Evolutionary conservation across 2,113 vertebrate species (phyloP).

Genomic region (Hyperoodon ampullatus): DNA sequence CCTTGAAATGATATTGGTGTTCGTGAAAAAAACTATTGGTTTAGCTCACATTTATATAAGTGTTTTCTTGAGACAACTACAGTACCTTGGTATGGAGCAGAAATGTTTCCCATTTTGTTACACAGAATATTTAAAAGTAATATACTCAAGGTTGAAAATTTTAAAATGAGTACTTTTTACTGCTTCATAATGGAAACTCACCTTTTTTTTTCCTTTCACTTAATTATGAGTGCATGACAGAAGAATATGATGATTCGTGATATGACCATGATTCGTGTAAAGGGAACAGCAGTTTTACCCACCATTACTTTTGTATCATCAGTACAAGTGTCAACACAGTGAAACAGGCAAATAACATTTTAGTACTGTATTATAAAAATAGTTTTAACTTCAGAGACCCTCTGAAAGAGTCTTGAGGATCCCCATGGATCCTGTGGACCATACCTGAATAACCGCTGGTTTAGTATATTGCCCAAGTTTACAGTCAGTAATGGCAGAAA

Average conservation of each 20-base stretch:
- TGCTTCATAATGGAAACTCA: background rate
- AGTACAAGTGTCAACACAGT: background rate
- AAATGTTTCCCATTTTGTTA: background rate
- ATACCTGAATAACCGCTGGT: background rate
- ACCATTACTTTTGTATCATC: slow-evolving; percentile 14
- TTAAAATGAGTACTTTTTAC: background rate
- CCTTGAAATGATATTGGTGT: background rate
- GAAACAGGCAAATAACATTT: background rate
- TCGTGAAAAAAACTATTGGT: background rate
- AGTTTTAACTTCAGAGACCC: background rate
- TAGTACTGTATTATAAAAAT: slow-evolving; percentile 15
- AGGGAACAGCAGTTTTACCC: background rate
- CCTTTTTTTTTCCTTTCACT: background rate
- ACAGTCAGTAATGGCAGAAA: background rate
- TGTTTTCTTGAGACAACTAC: background rate
- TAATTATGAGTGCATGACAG: background rate
- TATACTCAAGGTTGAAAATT: background rate
- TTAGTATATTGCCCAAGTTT: background rate
- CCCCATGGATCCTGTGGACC: background rate
- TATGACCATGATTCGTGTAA: background rate
- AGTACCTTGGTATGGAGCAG: background rate
- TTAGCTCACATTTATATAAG: background rate
- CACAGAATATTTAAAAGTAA: background rate
- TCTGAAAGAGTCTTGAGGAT: background rate
- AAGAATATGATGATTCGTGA: background rate